Percentiles rank a stretch among this genome's conserved stretches.
phyloP scores from a whole-genome alignment of 2,113 vertebrate species.

The Polyodon spathula region DNA sequence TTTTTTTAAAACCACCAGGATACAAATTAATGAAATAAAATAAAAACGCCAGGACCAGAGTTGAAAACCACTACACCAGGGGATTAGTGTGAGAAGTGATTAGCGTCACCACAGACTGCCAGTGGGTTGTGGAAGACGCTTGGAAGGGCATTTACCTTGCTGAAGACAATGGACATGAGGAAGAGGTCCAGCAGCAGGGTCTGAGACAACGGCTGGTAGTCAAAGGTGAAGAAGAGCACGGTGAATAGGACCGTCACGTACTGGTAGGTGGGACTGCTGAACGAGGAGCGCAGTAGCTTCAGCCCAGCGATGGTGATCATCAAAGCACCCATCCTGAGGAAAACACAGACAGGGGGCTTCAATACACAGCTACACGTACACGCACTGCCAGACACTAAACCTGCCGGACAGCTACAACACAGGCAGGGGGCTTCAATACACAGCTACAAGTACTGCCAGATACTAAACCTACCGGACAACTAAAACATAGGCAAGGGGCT shows the following conservation, averaged over 20 bases:
- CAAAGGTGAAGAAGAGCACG: slow-evolving; percentile 95
- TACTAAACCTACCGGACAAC: too few species aligned
- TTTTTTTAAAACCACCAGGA: too few species aligned
- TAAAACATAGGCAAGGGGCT: too few species aligned
- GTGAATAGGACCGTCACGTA: slow-evolving; percentile 93
- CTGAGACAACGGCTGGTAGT: slow-evolving; percentile 86
- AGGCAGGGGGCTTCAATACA: too few species aligned
- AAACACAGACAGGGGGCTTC: not conserved
- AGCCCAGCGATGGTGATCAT: slow-evolving; percentile 91
- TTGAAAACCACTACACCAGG: too few species aligned
- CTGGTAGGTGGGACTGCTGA: slow-evolving; percentile 91
- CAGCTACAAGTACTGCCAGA: too few species aligned
- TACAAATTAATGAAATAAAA: too few species aligned
- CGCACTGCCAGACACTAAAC: too few species aligned
- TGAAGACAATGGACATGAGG: slow-evolving; percentile 95
- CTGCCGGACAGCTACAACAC: too few species aligned
- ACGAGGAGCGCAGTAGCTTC: slow-evolving; percentile 91
- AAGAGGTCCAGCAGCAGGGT: slow-evolving; percentile 94
- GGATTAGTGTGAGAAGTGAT: too few species aligned
- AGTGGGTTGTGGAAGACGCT: not conserved
- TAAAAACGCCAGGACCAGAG: too few species aligned
- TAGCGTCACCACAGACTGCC: too few species aligned
- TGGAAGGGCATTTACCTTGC: slow-evolving; percentile 66
- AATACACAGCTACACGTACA: not conserved
- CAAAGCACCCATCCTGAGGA: slow-evolving; percentile 76